phyloP scores from a whole-genome alignment of 2,888 invertebrate species.

The Brachypterus glaber region DNA sequence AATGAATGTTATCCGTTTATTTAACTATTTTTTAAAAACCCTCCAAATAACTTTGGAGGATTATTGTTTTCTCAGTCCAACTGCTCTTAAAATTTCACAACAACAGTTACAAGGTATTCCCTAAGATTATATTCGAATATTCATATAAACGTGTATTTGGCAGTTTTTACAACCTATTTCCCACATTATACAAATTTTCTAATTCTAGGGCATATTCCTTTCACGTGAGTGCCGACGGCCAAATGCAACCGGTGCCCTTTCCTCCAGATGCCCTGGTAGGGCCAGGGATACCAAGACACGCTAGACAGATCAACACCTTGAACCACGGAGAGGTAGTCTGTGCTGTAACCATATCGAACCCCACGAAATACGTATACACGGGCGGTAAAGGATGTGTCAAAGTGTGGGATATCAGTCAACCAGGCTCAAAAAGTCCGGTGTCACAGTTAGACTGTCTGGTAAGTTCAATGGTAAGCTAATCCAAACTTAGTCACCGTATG shows the following conservation, averaged over 20 bases:
- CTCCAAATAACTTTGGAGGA: too few species aligned
- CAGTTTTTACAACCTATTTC: background rate
- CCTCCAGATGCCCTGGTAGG: constrained; percentile 88
- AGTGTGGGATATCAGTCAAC: constrained; percentile 71
- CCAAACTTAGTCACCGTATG: too few species aligned
- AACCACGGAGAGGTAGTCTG: constrained; percentile 96
- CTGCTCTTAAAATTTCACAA: too few species aligned
- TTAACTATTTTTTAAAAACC: too few species aligned
- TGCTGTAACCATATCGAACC: constrained; percentile 86
- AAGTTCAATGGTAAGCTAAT: too few species aligned
- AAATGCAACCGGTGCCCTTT: constrained; percentile 86
- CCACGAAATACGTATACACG: constrained; percentile 89
- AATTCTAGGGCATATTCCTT: constrained; percentile 78
- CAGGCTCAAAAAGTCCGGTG: constrained; percentile 66
- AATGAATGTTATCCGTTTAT: too few species aligned
- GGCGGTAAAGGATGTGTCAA: constrained; percentile 95
- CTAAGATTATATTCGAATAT: too few species aligned
- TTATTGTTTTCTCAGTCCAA: too few species aligned
- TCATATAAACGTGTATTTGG: too few species aligned
- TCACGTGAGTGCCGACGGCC: constrained; percentile 82
- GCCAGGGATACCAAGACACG: constrained; percentile 88
- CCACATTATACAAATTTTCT: constrained; percentile 6
- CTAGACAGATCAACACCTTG: constrained; percentile 79
- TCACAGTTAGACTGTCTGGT: constrained; percentile 79
- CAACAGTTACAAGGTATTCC: too few species aligned